A percentile compares a stretch with the other conserved stretches of the same genome.
phyloP scores from a whole-genome alignment of 1,140 invertebrate genomes.

The Hycleus phaleratus region DNA sequence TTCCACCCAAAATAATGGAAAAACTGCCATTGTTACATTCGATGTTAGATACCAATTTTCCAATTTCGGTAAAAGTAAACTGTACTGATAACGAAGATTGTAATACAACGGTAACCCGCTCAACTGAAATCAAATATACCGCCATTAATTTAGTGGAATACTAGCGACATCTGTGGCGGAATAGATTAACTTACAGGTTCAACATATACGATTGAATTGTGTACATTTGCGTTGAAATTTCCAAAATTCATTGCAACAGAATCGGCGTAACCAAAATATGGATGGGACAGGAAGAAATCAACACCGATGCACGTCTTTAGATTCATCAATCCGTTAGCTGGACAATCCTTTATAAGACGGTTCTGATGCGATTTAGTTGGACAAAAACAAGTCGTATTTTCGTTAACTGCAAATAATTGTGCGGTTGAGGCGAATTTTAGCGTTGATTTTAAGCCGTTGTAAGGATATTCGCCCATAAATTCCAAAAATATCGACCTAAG shows the following conservation, averaged over 20 bases:
- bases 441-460: background rate
- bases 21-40: background rate
- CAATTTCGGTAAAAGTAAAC: background rate
- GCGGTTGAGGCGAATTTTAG: background rate
- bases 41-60: background rate
- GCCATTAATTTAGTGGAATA: background rate
- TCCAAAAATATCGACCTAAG: too few species aligned
- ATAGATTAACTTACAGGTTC: background rate
- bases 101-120: background rate
- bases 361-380: background rate
- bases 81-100: background rate
- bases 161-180: background rate
- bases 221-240: background rate
- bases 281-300: background rate
- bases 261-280: background rate
- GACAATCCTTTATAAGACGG: background rate
- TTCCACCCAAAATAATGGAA: background rate
- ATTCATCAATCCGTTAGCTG: slow-evolving; percentile 1
- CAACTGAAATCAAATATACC: background rate
- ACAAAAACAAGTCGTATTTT: too few species aligned
- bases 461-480: background rate
- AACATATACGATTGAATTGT: background rate
- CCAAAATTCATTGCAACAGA: background rate
- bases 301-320: background rate
- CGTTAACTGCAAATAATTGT: background rate